These are phyloP conservation scores for Mimas tiliae DNA, from an alignment of 2,888 invertebrate genomes.

Conservation along the genomic window DNA sequence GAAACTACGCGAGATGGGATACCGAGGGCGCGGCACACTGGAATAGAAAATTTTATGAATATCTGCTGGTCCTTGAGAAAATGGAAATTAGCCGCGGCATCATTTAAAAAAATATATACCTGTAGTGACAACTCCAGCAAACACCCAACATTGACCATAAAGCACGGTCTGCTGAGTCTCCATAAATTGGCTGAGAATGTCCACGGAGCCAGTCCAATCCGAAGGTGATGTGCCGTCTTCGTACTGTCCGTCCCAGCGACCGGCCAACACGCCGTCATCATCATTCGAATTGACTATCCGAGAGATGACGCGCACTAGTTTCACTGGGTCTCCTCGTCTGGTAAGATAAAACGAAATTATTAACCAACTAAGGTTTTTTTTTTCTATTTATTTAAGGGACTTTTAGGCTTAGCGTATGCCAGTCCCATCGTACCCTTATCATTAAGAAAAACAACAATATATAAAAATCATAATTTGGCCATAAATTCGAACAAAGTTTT, in stretches of 20 bases:
- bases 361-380: neutral
- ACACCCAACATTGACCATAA: slow-evolving; percentile 96
- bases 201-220: slow-evolving; percentile 92
- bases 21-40: slow-evolving; percentile 91
- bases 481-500: too few species aligned
- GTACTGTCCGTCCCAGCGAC: slow-evolving; percentile 90
- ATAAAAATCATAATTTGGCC: too few species aligned
- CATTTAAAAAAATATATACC: slow-evolving; percentile 69
- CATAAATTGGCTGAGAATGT: slow-evolving; percentile 89
- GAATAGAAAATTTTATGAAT: slow-evolving; percentile 14
- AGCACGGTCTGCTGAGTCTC: slow-evolving; percentile 87
- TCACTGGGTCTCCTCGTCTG: slow-evolving; percentile 89
- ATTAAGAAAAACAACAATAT: too few species aligned
- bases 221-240: slow-evolving; percentile 90
- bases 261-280: slow-evolving; percentile 88
- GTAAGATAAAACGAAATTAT: slow-evolving; percentile 3
- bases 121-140: slow-evolving; percentile 92
- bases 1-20: slow-evolving; percentile 93
- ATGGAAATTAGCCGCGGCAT: neutral
- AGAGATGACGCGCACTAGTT: slow-evolving; percentile 88
- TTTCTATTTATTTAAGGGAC: too few species aligned
- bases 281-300: slow-evolving; percentile 91
- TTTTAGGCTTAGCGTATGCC: too few species aligned
- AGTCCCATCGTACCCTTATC: too few species aligned
- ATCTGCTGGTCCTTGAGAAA: too few species aligned